Conservation (phyloP, 2,888 invertebrate genomes). For the Galeruca laticollis region DNA sequence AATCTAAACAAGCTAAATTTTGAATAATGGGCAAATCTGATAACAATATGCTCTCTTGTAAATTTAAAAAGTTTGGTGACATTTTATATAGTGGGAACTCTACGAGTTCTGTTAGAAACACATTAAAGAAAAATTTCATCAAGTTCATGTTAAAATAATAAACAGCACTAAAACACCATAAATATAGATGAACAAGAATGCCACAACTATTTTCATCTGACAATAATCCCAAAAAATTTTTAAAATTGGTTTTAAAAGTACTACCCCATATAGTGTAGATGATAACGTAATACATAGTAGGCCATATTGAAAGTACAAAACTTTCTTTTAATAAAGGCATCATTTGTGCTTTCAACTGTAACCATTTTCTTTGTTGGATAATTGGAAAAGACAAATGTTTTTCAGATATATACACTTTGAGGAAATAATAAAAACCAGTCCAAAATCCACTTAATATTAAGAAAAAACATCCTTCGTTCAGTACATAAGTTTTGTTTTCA, state of each 20-base stretch:
- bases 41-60: conserved; percentile 73
- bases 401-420: conserved; percentile 71
- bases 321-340: conserved; percentile 72
- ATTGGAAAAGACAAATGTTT: conserved; percentile 76
- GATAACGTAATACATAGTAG: conserved; percentile 73
- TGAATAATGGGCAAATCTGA: conserved; percentile 77
- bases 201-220: conserved; percentile 69
- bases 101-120: conserved; percentile 78
- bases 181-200: conserved; percentile 69
- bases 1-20: conserved; percentile 81
- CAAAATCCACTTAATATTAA: conserved; percentile 77
- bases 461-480: conserved; percentile 77
- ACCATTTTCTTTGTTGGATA: conserved; percentile 78
- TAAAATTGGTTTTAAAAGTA: conserved; percentile 69
- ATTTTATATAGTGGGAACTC: conserved; percentile 73
- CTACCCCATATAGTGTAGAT: conserved; percentile 75
- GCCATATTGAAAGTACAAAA: conserved; percentile 72
- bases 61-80: conserved; percentile 66
- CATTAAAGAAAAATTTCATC: conserved; percentile 78
- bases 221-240: conserved; percentile 68
- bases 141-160: conserved; percentile 78
- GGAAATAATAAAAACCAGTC: conserved; percentile 75
- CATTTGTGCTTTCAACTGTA: conserved; percentile 74
- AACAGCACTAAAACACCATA: conserved; percentile 78
- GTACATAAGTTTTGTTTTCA: conserved; percentile 68